A percentile compares a stretch with the other conserved stretches of the same genome.
Conservation (phyloP, 92 coral and sea anemone genomes). For the Paramuricea clavata region DNA sequence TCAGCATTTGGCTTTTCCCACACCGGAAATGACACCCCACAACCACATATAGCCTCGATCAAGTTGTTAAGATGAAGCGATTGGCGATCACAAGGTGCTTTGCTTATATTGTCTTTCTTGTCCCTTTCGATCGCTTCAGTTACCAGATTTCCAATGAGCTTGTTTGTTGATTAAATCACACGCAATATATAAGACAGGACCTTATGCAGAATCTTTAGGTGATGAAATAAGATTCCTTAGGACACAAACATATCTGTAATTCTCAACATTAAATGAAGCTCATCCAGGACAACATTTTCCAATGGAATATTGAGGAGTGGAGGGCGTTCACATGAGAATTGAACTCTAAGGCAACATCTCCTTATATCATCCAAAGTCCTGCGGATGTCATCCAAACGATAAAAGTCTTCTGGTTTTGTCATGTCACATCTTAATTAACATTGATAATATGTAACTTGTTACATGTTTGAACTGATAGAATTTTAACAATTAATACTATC, state of each 20-base stretch:
- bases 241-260: neutral
- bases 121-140: constrained; percentile 63
- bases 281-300: constrained; percentile 53
- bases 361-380: constrained; percentile 39
- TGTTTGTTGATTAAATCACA: constrained; percentile 39
- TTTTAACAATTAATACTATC: neutral
- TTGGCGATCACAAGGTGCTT: constrained; percentile 45
- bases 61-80: constrained; percentile 43
- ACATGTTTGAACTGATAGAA: neutral
- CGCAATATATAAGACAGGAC: neutral
- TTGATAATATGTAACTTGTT: neutral
- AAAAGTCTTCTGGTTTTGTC: constrained; percentile 55
- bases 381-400: constrained; percentile 44
- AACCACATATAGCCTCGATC: constrained; percentile 58
- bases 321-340: constrained; percentile 41
- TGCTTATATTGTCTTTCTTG: constrained; percentile 62
- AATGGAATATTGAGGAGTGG: constrained; percentile 60
- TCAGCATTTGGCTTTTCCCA: constrained; percentile 76
- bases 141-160: constrained; percentile 58
- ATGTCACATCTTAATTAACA: constrained; percentile 49
- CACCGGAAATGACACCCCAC: too few relatives aligned
- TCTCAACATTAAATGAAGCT: constrained; percentile 65
- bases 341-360: constrained; percentile 31
- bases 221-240: neutral
- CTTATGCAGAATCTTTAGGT: neutral